Percentiles rank a stretch among this genome's conserved stretches.
Evolutionary conservation across 2,888 invertebrate species (phyloP).

Genomic region (Agrotis ipsilon): DNA sequence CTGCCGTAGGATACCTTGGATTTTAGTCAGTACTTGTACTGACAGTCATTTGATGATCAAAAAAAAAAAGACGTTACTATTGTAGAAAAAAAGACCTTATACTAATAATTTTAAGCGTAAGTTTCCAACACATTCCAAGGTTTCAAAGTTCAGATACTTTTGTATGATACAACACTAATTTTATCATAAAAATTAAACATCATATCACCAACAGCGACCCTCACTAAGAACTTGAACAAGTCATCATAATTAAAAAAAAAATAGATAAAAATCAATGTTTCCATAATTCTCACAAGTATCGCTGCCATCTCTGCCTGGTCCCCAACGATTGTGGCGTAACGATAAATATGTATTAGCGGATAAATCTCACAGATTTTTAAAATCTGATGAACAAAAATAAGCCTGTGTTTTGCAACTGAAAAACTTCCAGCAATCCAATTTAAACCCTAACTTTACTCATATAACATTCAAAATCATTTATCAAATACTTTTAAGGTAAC

Average conservation of each 20-base stretch:
- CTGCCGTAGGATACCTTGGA: too few relatives aligned
- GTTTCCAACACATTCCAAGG: background rate
- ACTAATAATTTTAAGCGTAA: background rate
- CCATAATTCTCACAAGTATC: constrained; percentile 57
- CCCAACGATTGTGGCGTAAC: constrained; percentile 58
- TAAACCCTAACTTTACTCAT: background rate
- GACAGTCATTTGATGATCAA: too few relatives aligned
- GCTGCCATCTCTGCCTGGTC: constrained; percentile 50
- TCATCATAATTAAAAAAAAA: constrained; percentile 45
- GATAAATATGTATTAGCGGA: constrained; percentile 62
- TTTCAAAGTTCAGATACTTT: background rate
- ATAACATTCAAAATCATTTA: constrained; percentile 23
- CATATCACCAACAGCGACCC: constrained; percentile 36
- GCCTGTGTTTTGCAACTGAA: constrained; percentile 35
- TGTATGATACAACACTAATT: background rate
- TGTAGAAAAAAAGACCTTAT: too few relatives aligned
- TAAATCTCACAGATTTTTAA: constrained; percentile 60
- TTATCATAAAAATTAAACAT: constrained; percentile 3
- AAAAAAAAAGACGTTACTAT: too few relatives aligned
- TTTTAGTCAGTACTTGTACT: too few relatives aligned
- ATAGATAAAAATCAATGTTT: constrained; percentile 58
- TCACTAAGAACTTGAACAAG: constrained; percentile 45
- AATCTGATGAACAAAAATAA: constrained; percentile 43
- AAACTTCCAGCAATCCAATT: constrained; percentile 6
- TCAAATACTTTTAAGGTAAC: background rate